These are phyloP conservation scores for Brachylomia viminalis DNA, from an alignment of 2,888 invertebrate species.

Conservation along the genomic window DNA sequence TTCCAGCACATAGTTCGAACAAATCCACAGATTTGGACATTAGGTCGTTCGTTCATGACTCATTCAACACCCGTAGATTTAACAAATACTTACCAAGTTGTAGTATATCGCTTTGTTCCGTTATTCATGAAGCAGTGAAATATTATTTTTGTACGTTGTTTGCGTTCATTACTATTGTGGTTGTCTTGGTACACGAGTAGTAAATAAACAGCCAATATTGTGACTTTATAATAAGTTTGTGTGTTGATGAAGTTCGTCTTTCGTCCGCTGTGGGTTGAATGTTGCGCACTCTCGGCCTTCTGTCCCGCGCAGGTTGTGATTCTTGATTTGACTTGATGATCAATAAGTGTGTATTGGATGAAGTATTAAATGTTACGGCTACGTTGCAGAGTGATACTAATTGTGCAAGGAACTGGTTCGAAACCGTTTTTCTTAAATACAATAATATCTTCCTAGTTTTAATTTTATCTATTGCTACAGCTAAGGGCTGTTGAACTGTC, in stretches of 20 bases:
- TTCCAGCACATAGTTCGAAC: conserved; percentile 83
- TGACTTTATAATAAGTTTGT: conserved; percentile 84
- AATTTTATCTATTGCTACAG: conserved; percentile 40
- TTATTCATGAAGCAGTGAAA: conserved; percentile 79
- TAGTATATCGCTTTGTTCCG: conserved; percentile 81
- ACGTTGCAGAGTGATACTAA: conserved; percentile 14
- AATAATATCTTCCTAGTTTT: conserved; percentile 55
- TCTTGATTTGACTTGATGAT: conserved; percentile 64
- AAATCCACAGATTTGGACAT: conserved; percentile 79
- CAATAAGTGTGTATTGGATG: conserved; percentile 56
- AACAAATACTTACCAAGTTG: conserved; percentile 79
- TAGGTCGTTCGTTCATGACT: conserved; percentile 66
- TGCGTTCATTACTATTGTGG: conserved; percentile 78
- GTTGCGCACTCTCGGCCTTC: conserved; percentile 58
- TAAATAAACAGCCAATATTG: conserved; percentile 76
- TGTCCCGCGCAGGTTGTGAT: conserved; percentile 75
- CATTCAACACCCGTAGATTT: conserved; percentile 79
- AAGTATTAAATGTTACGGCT: conserved; percentile 57
- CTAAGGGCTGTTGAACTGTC: conserved; percentile 35
- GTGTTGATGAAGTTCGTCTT: conserved; percentile 76
- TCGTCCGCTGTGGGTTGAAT: conserved; percentile 70
- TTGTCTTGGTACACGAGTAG: conserved; percentile 69
- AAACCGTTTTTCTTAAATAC: conserved; percentile 26
- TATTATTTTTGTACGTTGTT: conserved; percentile 82
- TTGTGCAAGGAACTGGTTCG: conserved; percentile 30